Conservation (phyloP, 2,113 vertebrate species). For the Psophia crepitans region DNA sequence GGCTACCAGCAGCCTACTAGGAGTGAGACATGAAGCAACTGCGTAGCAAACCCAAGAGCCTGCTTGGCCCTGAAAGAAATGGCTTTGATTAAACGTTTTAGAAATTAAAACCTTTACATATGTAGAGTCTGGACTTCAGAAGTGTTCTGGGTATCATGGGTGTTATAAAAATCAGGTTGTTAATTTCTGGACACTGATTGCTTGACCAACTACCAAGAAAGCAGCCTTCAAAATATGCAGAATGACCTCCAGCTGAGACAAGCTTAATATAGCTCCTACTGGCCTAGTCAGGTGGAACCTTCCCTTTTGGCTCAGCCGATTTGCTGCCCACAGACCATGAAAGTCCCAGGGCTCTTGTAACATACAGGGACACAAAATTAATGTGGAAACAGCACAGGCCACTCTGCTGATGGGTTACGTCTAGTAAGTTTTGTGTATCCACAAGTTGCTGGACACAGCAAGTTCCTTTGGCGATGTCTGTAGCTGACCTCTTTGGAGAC, state of each 20-base stretch:
- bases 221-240: conserved; percentile 57
- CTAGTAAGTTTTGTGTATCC: neutral
- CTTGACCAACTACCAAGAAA: conserved; percentile 46
- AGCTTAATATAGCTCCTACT: conserved; percentile 61
- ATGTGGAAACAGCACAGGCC: neutral
- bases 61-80: neutral
- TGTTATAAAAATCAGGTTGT: neutral
- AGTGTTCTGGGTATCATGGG: neutral
- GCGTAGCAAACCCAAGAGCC: neutral
- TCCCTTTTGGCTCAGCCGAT: conserved; percentile 59
- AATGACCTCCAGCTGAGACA: conserved; percentile 63
- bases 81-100: neutral
- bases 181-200: conserved; percentile 28
- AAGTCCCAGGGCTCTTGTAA: conserved; percentile 43
- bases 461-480: neutral
- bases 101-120: neutral
- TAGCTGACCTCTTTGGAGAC: neutral
- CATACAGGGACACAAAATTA: neutral
- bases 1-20: conserved; percentile 1
- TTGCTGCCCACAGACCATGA: conserved; percentile 64
- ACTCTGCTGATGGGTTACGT: neutral
- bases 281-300: conserved; percentile 62
- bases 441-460: neutral
- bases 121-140: neutral
- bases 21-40: neutral